Conservation (phyloP, 2,113 vertebrate genomes). For the Mustela nigripes region DNA sequence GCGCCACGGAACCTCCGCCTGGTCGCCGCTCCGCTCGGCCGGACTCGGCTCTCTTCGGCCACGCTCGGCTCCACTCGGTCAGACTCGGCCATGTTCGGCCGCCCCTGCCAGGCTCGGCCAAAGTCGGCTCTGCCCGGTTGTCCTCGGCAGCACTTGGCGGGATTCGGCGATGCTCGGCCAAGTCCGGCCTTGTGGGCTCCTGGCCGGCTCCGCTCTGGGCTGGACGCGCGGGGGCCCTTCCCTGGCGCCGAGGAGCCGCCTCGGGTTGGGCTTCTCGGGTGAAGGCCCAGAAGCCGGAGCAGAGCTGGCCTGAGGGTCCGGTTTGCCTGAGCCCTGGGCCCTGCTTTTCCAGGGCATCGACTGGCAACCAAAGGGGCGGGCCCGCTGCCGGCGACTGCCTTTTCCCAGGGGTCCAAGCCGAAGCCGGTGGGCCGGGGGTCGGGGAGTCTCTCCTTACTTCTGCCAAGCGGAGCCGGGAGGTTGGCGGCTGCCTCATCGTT, state of each 20-base stretch:
- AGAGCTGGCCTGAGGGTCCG: neutral
- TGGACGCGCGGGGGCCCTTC: neutral
- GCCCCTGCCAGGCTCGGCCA: neutral
- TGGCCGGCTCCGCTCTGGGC: fast-evolving
- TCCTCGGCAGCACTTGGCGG: neutral
- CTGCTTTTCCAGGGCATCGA: neutral
- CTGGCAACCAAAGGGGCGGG: neutral
- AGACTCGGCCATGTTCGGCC: neutral
- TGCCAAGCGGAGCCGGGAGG: no score
- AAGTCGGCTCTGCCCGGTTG: neutral
- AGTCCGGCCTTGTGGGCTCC: neutral
- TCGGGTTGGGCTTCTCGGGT: fast-evolving
- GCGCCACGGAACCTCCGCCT: neutral
- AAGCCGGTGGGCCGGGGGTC: neutral
- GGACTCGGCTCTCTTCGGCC: neutral
- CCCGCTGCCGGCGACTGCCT: neutral
- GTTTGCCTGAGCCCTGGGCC: neutral
- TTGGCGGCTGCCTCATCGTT: neutral
- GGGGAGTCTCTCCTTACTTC: neutral
- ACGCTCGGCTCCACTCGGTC: neutral
- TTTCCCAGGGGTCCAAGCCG: neutral
- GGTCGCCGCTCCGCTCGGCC: neutral
- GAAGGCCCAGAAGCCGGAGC: fast-evolving
- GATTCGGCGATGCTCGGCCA: neutral
- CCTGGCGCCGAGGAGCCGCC: fast-evolving